Base-by-base conservation (phyloP, 2,113 vertebrate genomes). In the Agapornis roseicollis region DNA sequence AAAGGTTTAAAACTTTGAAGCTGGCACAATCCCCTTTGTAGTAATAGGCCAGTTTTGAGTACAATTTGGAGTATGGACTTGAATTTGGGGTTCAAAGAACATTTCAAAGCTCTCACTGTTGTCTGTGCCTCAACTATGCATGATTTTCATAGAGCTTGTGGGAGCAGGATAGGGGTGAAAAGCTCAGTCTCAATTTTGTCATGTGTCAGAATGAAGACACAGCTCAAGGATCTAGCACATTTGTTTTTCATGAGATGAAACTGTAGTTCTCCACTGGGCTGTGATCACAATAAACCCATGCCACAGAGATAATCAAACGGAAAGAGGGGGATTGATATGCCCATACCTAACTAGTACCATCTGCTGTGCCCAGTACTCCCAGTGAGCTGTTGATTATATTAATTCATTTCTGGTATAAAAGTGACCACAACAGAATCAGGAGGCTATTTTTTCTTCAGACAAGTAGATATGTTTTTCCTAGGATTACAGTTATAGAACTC, bases 101-200 rank as follows among this genome's bases (percentile, higher is more conserved):
- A 56, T 17, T 60, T 58, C 28, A 60, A 80, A 93, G 29, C 28
- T 8, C 27, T 94, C 3, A 1, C 12, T 60, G 35, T 29, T 72
- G 13, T 55, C 1, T 1, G 7, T 89, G 56, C 66, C 29, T 80
- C 53, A 76, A 9, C 24, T 35, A 2, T 0, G 0, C 3, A 3
- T 23, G 12, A 28, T 39, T 78, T 76, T 74, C 2, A 2, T 19
- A 7, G 35, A 81, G 14, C 31, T 7, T 93, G 46, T 0, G 0
- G 28, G 37, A 85, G 33, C 44, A 52, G 27, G 8, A 19, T 1
- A 42, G 18, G 6, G 7, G 7, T 42, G 18, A 80, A 70, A 71
- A 58, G 13, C 33, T 46, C 33, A 35, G 46, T 66, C 33, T 92
- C 39, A 9, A 10, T 90, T 80, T 90, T 80, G 35, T n/a, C 16